A percentile compares a stretch with the other conserved stretches of the same genome.
These are phyloP conservation scores for Hylaea fasciaria DNA, from an alignment of 2,888 invertebrate species.

Conservation along the genomic window DNA sequence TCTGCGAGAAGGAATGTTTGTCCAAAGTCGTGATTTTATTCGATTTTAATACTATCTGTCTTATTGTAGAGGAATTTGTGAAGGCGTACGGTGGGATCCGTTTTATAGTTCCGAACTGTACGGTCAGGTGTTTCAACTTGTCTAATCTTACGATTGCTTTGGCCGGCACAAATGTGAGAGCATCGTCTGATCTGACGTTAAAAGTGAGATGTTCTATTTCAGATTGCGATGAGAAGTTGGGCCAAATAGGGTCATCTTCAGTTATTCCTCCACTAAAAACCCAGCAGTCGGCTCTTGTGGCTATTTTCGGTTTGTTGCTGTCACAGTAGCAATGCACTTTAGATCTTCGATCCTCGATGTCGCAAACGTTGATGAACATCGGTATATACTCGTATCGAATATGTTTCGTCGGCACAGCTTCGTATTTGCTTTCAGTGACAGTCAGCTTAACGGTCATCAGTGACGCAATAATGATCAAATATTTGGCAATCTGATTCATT, in stretches of 20 bases:
- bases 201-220: constrained; percentile 88
- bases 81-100: constrained; percentile 90
- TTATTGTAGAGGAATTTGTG: constrained; percentile 89
- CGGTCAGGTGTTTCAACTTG: constrained; percentile 87
- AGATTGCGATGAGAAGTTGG: constrained; percentile 89
- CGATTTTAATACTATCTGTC: constrained; percentile 88
- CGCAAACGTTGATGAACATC: constrained; percentile 76
- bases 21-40: constrained; percentile 88
- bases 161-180: constrained; percentile 89
- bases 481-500: constrained; percentile 74
- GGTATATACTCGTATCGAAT: constrained; percentile 70
- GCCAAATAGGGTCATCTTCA: constrained; percentile 89
- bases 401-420: constrained; percentile 67
- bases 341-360: constrained; percentile 74
- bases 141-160: constrained; percentile 88
- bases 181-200: constrained; percentile 88
- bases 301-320: constrained; percentile 77
- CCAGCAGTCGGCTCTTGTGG: constrained; percentile 90
- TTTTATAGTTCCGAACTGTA: constrained; percentile 90
- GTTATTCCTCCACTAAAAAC: constrained; percentile 86
- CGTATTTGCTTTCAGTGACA: constrained; percentile 73
- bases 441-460: constrained; percentile 74
- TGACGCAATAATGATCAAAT: constrained; percentile 72
- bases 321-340: constrained; percentile 82
- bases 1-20: constrained; percentile 89